Base-by-base conservation (phyloP, 2,888 invertebrate genomes). In the Hofmannophila pseudospretella region DNA sequence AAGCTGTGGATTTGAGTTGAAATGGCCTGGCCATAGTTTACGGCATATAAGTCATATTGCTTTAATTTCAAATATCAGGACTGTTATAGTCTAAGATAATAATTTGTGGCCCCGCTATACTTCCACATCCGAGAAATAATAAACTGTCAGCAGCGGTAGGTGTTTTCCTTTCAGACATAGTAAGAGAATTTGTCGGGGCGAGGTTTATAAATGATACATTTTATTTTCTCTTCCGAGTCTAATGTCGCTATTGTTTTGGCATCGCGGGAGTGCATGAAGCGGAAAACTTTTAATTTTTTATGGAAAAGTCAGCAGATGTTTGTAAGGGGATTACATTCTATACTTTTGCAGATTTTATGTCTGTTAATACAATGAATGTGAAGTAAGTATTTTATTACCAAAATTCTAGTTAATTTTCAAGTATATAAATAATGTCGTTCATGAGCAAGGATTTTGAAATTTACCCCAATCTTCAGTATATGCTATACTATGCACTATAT, bases 201-300 rank as follows among this genome's bases (percentile, higher is more conserved):
- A 34, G 40, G 34, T 41, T 41, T 34, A 34, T 31, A 26, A 25
- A 32, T 25, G 30, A 32, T 34, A 8, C 13, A 34, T 41, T 23
- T 41, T 41, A 26, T 41, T 41, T 33, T 33, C 26, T 36, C 32
- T 36, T 32, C 35, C n/a, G 20, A 49, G 49, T 50, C 47, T 51
- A 42, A 47, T 45, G 43, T 44, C 36, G 40, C 52, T 35, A 58
- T 67, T 64, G 65, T 67, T 66, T 57, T 53, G 42, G 35, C 47
- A 58, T 59, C 44, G 57, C 52, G 39, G 44, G 49, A 57, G 57
- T 49, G 42, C 11, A 26, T 26, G 10, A 7, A 26, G 26, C 26
- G 9, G 26, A 11, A 26, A 26, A 9, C 9, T 26, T 26, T 10
- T 10, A 10, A 26, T 26, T 9, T 26, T 26, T 2, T 23, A 5